A percentile compares a stretch with the other conserved stretches of the same genome.
Conservation (phyloP, 2,113 vertebrate species). For the Dolichotis patagonum region DNA sequence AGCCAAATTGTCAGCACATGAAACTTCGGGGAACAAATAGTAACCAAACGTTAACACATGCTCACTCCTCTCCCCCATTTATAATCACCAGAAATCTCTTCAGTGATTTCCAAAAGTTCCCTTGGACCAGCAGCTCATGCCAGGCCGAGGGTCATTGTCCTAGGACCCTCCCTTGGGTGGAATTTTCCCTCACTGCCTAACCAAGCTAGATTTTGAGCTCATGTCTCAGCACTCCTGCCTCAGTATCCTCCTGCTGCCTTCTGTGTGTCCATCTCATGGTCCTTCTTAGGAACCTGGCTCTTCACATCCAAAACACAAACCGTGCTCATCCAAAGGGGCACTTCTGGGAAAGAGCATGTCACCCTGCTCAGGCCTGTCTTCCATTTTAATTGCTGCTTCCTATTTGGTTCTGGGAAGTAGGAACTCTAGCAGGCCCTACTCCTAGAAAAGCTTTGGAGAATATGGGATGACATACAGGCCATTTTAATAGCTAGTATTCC, state of each 20-base stretch:
- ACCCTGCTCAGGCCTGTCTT: background rate
- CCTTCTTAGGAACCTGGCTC: background rate
- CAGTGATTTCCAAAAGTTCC: background rate
- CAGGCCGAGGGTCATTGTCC: background rate
- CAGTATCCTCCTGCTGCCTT: background rate
- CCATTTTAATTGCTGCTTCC: background rate
- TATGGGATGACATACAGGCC: fast-evolving
- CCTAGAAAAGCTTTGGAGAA: background rate
- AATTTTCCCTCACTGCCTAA: background rate
- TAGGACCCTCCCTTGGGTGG: background rate
- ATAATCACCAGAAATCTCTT: background rate
- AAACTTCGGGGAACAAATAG: background rate
- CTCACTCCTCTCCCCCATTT: background rate
- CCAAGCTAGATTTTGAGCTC: background rate
- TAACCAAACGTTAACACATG: background rate
- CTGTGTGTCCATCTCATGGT: background rate
- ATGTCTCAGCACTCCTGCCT: background rate
- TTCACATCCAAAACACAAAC: background rate
- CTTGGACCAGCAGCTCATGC: no score
- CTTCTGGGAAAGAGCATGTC: background rate
- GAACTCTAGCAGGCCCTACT: background rate
- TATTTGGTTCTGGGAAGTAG: no score
- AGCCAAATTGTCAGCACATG: background rate
- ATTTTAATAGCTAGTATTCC: background rate
- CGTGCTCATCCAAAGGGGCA: background rate